Evolutionary conservation across 2,113 vertebrate genomes (phyloP).

Genomic region (Puffinus mauretanicus): DNA sequence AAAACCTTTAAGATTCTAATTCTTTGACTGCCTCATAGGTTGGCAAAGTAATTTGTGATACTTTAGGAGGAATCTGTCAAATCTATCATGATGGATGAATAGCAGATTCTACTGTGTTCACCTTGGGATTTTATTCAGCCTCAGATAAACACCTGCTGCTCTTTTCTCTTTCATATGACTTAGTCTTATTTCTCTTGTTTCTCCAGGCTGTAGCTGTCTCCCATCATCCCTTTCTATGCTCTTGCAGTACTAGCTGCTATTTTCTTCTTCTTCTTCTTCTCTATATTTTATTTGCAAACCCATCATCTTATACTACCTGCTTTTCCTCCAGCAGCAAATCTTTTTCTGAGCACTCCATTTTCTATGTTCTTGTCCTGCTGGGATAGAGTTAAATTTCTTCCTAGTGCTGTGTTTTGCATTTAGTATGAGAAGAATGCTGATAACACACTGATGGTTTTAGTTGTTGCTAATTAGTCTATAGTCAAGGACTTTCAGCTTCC

Average conservation of each 20-base stretch:
- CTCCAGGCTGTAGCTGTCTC: not conserved
- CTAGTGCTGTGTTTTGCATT: too few relatives aligned
- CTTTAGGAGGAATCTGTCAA: not conserved
- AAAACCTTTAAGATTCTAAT: not conserved
- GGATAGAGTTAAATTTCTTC: too few relatives aligned
- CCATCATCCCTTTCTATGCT: not conserved
- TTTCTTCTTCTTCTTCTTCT: not conserved
- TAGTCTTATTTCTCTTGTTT: not conserved
- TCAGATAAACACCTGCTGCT: not conserved
- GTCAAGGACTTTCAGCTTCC: too few relatives aligned
- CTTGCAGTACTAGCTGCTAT: not conserved
- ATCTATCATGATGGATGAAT: not conserved
- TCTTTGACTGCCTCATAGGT: not conserved
- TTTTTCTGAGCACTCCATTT: not conserved
- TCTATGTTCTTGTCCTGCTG: not conserved
- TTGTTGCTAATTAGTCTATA: too few relatives aligned
- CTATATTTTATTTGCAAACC: not conserved
- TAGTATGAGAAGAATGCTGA: too few relatives aligned
- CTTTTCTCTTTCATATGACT: not conserved
- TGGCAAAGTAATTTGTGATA: not conserved
- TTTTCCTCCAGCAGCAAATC: not conserved
- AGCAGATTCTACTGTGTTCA: not conserved
- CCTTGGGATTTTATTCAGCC: not conserved
- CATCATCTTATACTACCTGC: not conserved
- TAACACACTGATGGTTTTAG: too few relatives aligned